phyloP scores from a whole-genome alignment of 2,797 vertebrate species.

The Sebastes taczanowskii region DNA sequence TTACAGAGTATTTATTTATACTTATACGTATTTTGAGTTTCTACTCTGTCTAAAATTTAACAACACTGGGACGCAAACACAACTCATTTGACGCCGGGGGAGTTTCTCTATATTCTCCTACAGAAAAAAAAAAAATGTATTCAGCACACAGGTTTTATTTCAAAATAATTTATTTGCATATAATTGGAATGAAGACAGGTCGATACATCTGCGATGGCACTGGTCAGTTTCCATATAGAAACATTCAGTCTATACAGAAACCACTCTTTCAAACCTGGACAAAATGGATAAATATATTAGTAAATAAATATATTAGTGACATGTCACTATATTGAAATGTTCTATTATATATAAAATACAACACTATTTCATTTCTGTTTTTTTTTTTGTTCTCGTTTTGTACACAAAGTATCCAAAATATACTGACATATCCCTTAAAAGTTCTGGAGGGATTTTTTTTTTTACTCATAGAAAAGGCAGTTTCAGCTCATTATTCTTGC shows the following conservation, averaged over 20 bases:
- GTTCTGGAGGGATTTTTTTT: conserved; percentile 78
- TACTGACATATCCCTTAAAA: conserved; percentile 82
- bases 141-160: conserved; percentile 68
- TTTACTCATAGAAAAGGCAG: conserved; percentile 81
- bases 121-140: not conserved
- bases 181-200: conserved; percentile 86
- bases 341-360: conserved; percentile 96
- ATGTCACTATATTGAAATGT: conserved; percentile 95
- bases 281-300: conserved; percentile 99
- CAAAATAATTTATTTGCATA: conserved; percentile 90
- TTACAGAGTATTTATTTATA: too few species aligned
- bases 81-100: not conserved
- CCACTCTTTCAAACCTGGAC: conserved; percentile 84
- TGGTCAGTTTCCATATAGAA: conserved; percentile 78
- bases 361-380: conserved; percentile 87
- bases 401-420: conserved; percentile 87
- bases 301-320: conserved; percentile 99
- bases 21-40: too few species aligned
- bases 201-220: conserved; percentile 85
- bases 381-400: conserved; percentile 81
- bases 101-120: not conserved
- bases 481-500: conserved; percentile 80
- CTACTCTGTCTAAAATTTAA: not conserved
- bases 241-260: conserved; percentile 83
- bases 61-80: not conserved